These are phyloP conservation scores for Hestina assimilis DNA, from an alignment of 1,140 invertebrate species.

Conservation along the genomic window DNA sequence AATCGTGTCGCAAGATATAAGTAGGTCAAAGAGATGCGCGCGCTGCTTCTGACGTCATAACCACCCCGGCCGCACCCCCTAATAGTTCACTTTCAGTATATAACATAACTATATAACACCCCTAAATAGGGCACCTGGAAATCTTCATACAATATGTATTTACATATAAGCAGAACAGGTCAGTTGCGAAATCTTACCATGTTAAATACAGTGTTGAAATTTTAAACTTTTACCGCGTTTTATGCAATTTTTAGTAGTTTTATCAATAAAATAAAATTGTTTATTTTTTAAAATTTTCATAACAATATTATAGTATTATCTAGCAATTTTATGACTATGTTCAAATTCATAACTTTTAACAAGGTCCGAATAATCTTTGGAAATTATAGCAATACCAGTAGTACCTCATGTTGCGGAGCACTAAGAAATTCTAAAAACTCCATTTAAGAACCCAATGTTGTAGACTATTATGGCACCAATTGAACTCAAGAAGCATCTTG, in stretches of 20 bases:
- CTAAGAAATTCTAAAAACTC: too few species aligned
- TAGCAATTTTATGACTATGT: too few species aligned
- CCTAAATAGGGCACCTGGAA: conserved; percentile 4
- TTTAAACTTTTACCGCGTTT: background rate
- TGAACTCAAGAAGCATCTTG: too few species aligned
- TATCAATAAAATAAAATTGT: too few species aligned
- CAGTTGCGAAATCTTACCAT: background rate
- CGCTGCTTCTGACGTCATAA: conserved; percentile 54
- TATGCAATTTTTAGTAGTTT: background rate
- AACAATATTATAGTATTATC: too few species aligned
- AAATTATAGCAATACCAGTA: too few species aligned
- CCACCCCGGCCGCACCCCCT: conserved; percentile 47
- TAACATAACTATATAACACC: background rate
- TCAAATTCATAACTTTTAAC: too few species aligned
- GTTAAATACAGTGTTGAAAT: background rate
- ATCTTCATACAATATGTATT: background rate
- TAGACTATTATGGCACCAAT: too few species aligned
- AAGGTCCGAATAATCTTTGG: too few species aligned
- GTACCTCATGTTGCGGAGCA: too few species aligned
- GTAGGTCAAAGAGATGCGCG: conserved; percentile 62
- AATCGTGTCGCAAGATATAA: conserved; percentile 56
- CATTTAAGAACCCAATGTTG: too few species aligned
- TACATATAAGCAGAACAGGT: background rate
- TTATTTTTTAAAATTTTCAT: too few species aligned
- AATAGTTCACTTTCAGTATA: conserved; percentile 54